phyloP scores from a whole-genome alignment of 2,797 vertebrate genomes.

The Oryzias sinensis region DNA sequence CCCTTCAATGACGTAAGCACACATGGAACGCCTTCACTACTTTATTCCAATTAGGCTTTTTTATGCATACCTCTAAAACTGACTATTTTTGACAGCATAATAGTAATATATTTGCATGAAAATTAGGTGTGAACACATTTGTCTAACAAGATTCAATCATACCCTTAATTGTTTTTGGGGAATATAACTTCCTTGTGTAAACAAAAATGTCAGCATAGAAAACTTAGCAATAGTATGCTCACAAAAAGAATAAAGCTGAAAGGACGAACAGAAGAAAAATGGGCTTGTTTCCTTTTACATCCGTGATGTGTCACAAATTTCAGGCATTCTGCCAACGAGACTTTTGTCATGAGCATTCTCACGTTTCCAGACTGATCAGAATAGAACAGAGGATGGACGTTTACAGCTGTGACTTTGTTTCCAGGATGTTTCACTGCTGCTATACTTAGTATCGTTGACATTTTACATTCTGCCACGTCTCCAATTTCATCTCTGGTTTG shows the following conservation, averaged over 20 bases:
- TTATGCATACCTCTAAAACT: conserved; percentile 3
- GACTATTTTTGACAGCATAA: background rate
- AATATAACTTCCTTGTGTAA: background rate
- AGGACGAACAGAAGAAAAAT: no score
- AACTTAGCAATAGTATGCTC: background rate
- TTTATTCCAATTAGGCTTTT: conserved; percentile 28
- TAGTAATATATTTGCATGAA: background rate
- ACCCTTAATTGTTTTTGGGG: background rate
- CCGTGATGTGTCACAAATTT: conserved; percentile 22
- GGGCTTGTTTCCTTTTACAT: conserved; percentile 15
- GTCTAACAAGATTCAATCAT: background rate
- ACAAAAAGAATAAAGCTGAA: background rate
- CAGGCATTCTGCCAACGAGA: conserved; percentile 38
- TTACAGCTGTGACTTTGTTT: conserved; percentile 56
- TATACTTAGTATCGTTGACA: conserved; percentile 58
- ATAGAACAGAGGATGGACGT: conserved; percentile 53
- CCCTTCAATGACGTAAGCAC: conserved; percentile 28
- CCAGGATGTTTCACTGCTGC: conserved; percentile 54
- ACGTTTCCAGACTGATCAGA: conserved; percentile 58
- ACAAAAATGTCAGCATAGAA: background rate
- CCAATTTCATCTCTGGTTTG: conserved; percentile 34
- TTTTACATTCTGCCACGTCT: conserved; percentile 39
- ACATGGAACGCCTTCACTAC: conserved; percentile 37
- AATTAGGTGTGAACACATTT: background rate
- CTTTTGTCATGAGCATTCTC: conserved; percentile 59